Conservation (phyloP, 2,113 vertebrate genomes). For the Cynoglossus semilaevis region DNA sequence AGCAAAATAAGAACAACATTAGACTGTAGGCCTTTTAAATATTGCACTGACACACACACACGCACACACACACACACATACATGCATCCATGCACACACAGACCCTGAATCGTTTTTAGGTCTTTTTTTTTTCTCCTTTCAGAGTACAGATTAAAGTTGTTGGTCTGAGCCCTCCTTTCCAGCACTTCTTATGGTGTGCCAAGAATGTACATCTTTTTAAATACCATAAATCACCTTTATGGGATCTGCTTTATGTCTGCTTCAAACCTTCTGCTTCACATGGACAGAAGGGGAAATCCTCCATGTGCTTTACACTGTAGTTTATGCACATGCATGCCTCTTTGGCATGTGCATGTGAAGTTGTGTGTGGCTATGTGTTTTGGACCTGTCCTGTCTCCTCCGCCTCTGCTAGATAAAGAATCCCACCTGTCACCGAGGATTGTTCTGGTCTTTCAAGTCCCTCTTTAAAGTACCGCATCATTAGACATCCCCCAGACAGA, state of each 20-base stretch:
- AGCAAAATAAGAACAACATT: constrained; percentile 67
- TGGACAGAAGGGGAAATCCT: constrained; percentile 68
- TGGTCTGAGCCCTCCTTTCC: constrained; percentile 61
- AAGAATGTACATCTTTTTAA: constrained; percentile 75
- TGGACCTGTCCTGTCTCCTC: constrained; percentile 55
- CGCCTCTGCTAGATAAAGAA: constrained; percentile 65
- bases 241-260: constrained; percentile 69
- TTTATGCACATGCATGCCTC: constrained; percentile 39
- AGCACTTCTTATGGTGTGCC: constrained; percentile 72
- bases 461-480: constrained; percentile 65
- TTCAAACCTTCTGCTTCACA: constrained; percentile 62
- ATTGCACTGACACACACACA: constrained; percentile 22
- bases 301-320: constrained; percentile 43
- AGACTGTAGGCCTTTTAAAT: constrained; percentile 46
- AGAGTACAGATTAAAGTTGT: constrained; percentile 75
- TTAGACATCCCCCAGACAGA: constrained; percentile 59
- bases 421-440: constrained; percentile 68
- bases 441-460: constrained; percentile 66
- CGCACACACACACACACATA: constrained; percentile 9
- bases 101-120: constrained; percentile 14
- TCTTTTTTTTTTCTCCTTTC: constrained; percentile 31
- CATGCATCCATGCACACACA: constrained; percentile 20
- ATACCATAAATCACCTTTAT: constrained; percentile 78
- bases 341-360: constrained; percentile 42
- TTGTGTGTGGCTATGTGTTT: constrained; percentile 28